Evolutionary conservation across 2,797 vertebrate species (phyloP).

Genomic region (Falco biarmicus): DNA sequence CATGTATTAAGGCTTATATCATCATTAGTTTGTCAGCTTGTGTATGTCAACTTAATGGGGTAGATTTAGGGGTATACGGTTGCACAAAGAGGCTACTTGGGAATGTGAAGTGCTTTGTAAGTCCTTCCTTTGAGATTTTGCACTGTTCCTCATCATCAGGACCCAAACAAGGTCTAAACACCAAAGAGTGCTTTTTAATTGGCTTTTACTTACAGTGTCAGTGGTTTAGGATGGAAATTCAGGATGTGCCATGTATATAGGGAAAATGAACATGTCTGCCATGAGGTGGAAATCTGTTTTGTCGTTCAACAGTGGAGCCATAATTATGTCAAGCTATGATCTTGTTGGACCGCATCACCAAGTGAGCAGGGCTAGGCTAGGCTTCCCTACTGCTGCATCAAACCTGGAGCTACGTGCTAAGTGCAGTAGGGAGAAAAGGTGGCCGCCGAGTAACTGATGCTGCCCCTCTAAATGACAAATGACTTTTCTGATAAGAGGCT

Average conservation of each 20-base stretch:
- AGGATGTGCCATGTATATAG: background rate
- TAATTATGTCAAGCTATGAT: background rate
- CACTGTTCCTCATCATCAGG: background rate
- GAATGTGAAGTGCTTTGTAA: background rate
- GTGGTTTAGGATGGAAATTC: background rate
- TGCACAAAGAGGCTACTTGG: background rate
- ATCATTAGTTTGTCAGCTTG: background rate
- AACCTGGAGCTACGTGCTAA: accelerated
- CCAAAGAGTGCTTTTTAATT: background rate
- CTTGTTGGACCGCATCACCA: background rate
- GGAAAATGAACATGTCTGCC: background rate
- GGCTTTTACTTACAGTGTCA: background rate
- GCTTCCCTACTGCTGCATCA: background rate
- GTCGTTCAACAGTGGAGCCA: background rate
- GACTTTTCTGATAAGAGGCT: background rate
- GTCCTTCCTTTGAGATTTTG: background rate
- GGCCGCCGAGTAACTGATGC: background rate
- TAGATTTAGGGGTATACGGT: background rate
- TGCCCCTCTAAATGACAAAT: background rate
- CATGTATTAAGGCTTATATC: background rate
- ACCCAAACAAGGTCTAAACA: background rate
- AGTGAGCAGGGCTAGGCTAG: background rate
- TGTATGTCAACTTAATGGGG: background rate
- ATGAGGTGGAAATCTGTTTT: background rate
- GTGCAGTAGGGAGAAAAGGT: background rate